Conservation (phyloP, 1,140 invertebrate species). For the Sinonovacula constricta region DNA sequence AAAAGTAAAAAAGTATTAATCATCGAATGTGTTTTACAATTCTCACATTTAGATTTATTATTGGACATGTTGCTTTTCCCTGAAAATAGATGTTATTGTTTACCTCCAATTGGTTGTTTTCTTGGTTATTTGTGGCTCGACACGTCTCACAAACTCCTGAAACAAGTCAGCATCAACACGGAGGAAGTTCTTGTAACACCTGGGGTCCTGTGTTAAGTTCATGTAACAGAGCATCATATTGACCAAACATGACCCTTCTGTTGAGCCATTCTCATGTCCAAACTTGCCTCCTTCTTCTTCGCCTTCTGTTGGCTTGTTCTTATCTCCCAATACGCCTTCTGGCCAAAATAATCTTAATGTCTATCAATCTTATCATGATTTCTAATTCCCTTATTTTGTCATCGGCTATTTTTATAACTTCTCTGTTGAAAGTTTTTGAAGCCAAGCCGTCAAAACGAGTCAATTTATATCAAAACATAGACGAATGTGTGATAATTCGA, state of each 20-base stretch:
- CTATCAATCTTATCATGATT: conserved; percentile 30
- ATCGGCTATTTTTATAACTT: conserved; percentile 1
- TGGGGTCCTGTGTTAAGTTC: conserved; percentile 43
- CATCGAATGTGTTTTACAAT: conserved; percentile 36
- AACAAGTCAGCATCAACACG: conserved; percentile 49
- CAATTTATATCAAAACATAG: not conserved
- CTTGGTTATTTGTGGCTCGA: conserved; percentile 36
- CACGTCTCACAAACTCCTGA: conserved; percentile 27
- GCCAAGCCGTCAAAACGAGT: not conserved
- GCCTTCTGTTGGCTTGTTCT: conserved; percentile 74
- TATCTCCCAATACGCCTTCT: not conserved
- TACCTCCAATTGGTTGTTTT: conserved; percentile 29
- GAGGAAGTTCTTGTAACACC: conserved; percentile 44
- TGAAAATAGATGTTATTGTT: conserved; percentile 28
- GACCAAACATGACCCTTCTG: conserved; percentile 41
- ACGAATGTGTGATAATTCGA: conserved; percentile 1
- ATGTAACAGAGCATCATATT: conserved; percentile 48
- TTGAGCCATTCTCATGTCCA: conserved; percentile 40
- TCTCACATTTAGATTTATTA: conserved; percentile 30
- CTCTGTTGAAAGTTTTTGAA: not conserved
- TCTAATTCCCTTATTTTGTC: conserved; percentile 34
- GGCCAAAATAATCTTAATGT: not conserved
- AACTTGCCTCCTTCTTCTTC: conserved; percentile 72
- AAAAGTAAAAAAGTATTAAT: conserved; percentile 35
- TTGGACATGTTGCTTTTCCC: conserved; percentile 20